Evolutionary conservation across 2,888 invertebrate genomes (phyloP).

Genomic region (Rambutsinella grinnellia): DNA sequence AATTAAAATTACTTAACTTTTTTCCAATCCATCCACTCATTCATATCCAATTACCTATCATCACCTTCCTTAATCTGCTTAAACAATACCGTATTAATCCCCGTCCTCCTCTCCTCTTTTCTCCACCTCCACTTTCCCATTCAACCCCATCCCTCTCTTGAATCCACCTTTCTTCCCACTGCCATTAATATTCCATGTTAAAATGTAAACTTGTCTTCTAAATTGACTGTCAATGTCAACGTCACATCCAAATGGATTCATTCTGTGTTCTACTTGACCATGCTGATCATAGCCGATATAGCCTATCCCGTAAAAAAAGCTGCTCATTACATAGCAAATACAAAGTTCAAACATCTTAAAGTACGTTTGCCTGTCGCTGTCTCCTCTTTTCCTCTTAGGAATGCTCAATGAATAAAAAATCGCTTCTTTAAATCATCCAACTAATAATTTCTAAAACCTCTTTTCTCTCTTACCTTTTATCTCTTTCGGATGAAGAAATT

Average conservation of each 20-base stretch:
- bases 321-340: no score
- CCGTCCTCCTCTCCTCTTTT: background rate
- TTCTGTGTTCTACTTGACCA: no score
- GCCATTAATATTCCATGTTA: slow-evolving; percentile 52
- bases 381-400: background rate
- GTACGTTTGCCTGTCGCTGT: no score
- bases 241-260: slow-evolving; percentile 43
- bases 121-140: background rate
- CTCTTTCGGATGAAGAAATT: slow-evolving; percentile 3
- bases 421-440: background rate
- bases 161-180: slow-evolving; percentile 6
- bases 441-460: background rate
- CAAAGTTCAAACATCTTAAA: no score
- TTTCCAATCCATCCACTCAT: no score
- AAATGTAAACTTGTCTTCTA: slow-evolving; percentile 44
- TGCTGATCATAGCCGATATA: no score
- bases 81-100: no score
- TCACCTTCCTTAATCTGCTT: no score
- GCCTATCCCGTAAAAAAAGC: no score
- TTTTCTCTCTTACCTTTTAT: slow-evolving; percentile 7
- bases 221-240: slow-evolving; percentile 55
- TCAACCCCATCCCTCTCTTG: background rate
- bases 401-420: slow-evolving; percentile 26
- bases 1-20: no score
- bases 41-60: no score